These are phyloP conservation scores for Cataglyphis altisquamis DNA, from an alignment of 2,888 invertebrate species.

Conservation along the genomic window DNA sequence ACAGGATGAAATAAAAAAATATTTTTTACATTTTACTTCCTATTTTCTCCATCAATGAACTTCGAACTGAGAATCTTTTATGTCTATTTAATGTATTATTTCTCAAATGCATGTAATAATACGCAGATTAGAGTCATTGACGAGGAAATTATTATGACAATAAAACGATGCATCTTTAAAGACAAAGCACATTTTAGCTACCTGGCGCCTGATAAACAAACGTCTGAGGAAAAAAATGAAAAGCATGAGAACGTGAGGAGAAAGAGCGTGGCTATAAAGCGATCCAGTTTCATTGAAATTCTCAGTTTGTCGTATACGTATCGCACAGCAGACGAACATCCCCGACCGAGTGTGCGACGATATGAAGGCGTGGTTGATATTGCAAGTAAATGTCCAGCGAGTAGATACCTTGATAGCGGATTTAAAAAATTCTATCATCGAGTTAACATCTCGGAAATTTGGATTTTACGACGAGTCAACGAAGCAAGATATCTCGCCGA, in stretches of 20 bases:
- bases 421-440: background rate
- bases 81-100: background rate
- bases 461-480: background rate
- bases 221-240: constrained; percentile 39
- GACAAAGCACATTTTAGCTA: background rate
- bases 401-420: background rate
- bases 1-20: background rate
- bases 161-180: background rate
- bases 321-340: constrained; percentile 15
- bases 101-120: background rate
- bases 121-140: background rate
- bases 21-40: background rate
- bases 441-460: background rate
- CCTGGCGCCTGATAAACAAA: background rate
- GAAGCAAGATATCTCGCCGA: background rate
- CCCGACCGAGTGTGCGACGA: background rate
- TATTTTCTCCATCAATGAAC: background rate
- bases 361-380: constrained; percentile 49
- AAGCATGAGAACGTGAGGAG: constrained; percentile 34
- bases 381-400: constrained; percentile 52
- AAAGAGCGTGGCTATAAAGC: constrained; percentile 66
- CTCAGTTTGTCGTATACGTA: constrained; percentile 60
- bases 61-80: background rate
- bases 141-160: background rate
- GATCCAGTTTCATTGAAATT: constrained; percentile 55